Conservation (phyloP, 2,797 vertebrate species). For the Hyperoplus immaculatus region DNA sequence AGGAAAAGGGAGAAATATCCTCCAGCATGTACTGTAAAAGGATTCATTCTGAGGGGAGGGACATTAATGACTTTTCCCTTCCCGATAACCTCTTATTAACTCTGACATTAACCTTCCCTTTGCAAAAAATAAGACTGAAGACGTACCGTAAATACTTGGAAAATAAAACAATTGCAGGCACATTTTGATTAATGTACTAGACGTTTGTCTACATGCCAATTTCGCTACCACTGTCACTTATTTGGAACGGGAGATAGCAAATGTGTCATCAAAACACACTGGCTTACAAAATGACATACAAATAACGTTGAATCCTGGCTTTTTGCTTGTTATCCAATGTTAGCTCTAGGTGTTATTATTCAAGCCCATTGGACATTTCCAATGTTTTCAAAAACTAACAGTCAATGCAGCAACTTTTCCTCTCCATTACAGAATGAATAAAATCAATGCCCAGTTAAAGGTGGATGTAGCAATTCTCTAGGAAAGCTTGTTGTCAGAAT, state of each 20-base stretch:
- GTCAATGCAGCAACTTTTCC: conserved; percentile 27
- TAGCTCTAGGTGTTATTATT: conserved; percentile 44
- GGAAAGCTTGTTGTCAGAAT: too few species aligned
- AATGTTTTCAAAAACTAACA: background rate
- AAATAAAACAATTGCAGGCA: conserved; percentile 65
- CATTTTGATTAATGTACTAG: conserved; percentile 55
- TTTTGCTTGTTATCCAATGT: conserved; percentile 18
- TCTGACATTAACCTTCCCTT: conserved; percentile 59
- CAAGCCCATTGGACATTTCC: conserved; percentile 54
- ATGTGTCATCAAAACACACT: conserved; percentile 43
- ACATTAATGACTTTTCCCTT: conserved; percentile 78
- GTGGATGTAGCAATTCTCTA: too few species aligned
- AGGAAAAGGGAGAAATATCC: conserved; percentile 74
- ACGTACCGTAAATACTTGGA: conserved; percentile 54
- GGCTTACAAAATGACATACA: conserved; percentile 23
- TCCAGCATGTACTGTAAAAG: conserved; percentile 70
- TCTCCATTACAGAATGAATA: conserved; percentile 31
- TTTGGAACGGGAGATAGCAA: conserved; percentile 33
- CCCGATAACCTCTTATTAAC: conserved; percentile 80
- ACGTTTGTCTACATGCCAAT: conserved; percentile 44
- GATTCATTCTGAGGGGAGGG: conserved; percentile 65
- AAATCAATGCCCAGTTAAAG: conserved; percentile 12
- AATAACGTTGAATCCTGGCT: conserved; percentile 27
- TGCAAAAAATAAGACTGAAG: conserved; percentile 66
- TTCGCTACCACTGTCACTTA: conserved; percentile 19